Evolutionary conservation across 1,140 invertebrate species (phyloP), one percentile per base, ranked within the genome.

Genomic region (Matsumurasca onukii): DNA sequence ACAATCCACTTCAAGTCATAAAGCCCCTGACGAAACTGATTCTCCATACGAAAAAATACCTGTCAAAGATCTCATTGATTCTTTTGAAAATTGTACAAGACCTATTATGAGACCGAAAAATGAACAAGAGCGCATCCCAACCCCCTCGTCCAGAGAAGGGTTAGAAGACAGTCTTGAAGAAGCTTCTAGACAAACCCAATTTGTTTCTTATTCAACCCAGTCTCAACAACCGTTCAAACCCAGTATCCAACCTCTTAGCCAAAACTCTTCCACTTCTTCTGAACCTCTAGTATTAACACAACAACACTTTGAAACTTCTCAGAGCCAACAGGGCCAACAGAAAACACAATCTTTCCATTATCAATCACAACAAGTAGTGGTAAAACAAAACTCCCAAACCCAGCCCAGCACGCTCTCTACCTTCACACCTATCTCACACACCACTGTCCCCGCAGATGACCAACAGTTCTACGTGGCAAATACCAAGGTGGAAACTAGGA

Each of bases 1-100:
- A 59, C 55, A 59, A 9, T 59, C 55, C n/a, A 27, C 55, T 27
- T 61, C 0, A 67, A 45, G 55, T 59, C 25, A 59, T 3, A 59
- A 59, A 29, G 30, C 13, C 30, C 2, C 30, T 24, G 71, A 76
- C 1, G 68, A 66, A 20, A 75, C 76, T 1, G 68, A 67, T 17
- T 31, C 45, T 0, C 76, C 51, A 80, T 86, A 87, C 70, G 82
- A 82, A 5, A 83, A 84, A 65, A 76, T 87, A 2, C 87, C 87
- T 5, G 86, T 89, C 0, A 87, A 84, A 72, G 83, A 84, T 25
- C 71, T 89, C 20, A 89, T 89, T 55, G 80, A 83, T 64, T 85
- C 82, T 66, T 89, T 89, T 71, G 86, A 88, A 72, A 82, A 87
- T 73, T 84, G 80, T 0, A 81, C 81, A 12, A 77, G 84, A 75